Conservation (phyloP, 2,797 vertebrate species). For the Rhinichthys osculus region DNA sequence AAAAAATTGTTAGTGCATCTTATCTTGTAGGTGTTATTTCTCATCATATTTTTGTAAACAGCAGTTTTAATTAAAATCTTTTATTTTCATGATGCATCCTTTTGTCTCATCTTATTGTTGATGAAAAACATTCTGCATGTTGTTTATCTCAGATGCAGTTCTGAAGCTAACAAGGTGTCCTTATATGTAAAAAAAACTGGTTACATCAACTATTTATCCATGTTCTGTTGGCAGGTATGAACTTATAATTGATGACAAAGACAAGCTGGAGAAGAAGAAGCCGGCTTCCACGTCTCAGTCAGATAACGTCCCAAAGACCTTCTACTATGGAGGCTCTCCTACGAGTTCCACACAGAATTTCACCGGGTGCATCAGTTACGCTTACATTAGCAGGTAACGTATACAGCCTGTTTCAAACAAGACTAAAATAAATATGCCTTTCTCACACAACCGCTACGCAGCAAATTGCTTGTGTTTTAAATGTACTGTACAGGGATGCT, state of each 20-base stretch:
- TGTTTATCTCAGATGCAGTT: background rate
- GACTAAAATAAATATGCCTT: background rate
- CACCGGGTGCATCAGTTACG: conserved; percentile 94
- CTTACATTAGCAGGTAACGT: conserved; percentile 91
- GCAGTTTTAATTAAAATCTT: background rate
- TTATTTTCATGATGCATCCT: background rate
- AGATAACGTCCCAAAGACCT: conserved; percentile 72
- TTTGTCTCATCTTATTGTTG: background rate
- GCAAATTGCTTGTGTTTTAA: background rate
- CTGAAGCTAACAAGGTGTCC: background rate
- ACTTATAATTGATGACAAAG: conserved; percentile 89
- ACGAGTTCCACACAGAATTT: conserved; percentile 87
- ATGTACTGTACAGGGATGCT: no score
- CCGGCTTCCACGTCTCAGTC: conserved; percentile 55
- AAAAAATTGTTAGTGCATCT: background rate
- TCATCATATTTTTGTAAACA: background rate
- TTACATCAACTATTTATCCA: background rate
- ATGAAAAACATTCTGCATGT: background rate
- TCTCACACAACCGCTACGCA: background rate
- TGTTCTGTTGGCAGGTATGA: conserved; percentile 79
- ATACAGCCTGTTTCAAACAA: background rate
- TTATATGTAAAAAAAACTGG: background rate
- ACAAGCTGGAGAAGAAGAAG: conserved; percentile 79
- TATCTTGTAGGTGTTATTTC: background rate
- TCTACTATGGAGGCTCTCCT: conserved; percentile 92